Conservation (phyloP, 2,888 invertebrate species). For the Synergus itoensis region DNA sequence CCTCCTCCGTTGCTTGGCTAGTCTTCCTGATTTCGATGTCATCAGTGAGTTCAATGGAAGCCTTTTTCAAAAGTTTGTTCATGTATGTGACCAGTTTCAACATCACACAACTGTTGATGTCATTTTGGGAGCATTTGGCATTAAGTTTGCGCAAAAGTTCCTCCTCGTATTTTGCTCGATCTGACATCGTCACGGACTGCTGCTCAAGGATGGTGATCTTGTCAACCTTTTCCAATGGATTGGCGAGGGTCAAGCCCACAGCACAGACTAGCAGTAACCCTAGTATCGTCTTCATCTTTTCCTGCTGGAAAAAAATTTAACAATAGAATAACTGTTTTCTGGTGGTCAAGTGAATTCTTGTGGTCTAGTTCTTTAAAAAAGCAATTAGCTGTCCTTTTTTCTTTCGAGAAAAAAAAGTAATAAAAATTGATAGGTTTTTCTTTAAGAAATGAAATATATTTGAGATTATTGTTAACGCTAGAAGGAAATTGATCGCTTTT, state of each 20-base stretch:
- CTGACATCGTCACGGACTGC: constrained; percentile 70
- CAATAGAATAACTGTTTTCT: not conserved
- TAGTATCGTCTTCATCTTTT: constrained; percentile 67
- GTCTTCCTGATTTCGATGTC: constrained; percentile 86
- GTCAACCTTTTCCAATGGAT: constrained; percentile 73
- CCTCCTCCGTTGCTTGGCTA: constrained; percentile 80
- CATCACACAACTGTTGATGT: constrained; percentile 90
- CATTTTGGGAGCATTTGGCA: constrained; percentile 87
- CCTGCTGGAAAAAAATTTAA: constrained; percentile 29
- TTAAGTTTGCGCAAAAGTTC: constrained; percentile 87
- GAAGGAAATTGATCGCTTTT: not conserved
- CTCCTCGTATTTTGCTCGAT: constrained; percentile 81
- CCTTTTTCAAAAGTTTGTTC: constrained; percentile 89
- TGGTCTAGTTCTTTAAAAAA: not conserved
- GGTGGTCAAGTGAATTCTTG: not conserved
- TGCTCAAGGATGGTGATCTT: constrained; percentile 73
- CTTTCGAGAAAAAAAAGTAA: no score
- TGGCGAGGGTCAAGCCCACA: constrained; percentile 65
- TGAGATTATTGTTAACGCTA: not conserved
- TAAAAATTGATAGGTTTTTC: no score
- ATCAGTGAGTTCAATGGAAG: constrained; percentile 87
- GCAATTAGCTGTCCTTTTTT: not conserved
- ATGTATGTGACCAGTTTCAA: constrained; percentile 90
- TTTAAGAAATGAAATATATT: no score
- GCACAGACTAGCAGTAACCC: constrained; percentile 61